Conservation (phyloP, 2,888 invertebrate species). For the Carpatolechia fugitivella region DNA sequence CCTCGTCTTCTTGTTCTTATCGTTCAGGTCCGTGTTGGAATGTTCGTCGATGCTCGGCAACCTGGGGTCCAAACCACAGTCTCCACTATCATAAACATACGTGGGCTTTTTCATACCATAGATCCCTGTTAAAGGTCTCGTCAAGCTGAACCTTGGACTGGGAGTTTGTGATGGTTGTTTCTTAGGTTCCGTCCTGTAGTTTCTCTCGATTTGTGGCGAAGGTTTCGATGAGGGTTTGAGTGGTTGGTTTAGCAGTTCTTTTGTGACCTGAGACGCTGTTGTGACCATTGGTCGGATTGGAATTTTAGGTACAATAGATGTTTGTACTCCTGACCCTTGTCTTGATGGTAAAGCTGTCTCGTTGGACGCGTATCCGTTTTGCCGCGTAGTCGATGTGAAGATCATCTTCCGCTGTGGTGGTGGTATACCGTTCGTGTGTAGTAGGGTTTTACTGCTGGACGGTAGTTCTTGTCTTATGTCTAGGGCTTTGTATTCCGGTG, state of each 20-base stretch:
- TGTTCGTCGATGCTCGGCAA: slow-evolving; percentile 68
- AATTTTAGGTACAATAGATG: neutral
- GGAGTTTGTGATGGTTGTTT: neutral
- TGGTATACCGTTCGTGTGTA: slow-evolving; percentile 10
- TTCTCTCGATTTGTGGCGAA: neutral
- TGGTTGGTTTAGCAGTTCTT: neutral
- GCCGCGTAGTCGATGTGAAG: slow-evolving; percentile 6
- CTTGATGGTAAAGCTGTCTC: too few relatives aligned
- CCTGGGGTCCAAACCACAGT: slow-evolving; percentile 47
- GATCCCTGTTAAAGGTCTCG: slow-evolving; percentile 21
- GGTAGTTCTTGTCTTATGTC: slow-evolving; percentile 23
- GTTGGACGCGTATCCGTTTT: neutral
- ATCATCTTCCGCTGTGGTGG: slow-evolving; percentile 10
- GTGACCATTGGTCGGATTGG: neutral
- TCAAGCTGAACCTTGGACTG: slow-evolving; percentile 21
- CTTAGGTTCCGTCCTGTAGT: neutral
- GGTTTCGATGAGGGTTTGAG: neutral
- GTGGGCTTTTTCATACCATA: slow-evolving; percentile 36
- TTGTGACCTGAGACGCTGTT: neutral
- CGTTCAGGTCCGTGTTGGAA: slow-evolving; percentile 45
- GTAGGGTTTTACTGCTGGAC: slow-evolving; percentile 10
- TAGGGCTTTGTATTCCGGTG: slow-evolving; percentile 48
- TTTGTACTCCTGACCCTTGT: neutral
- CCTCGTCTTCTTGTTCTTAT: slow-evolving; percentile 31
- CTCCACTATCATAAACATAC: slow-evolving; percentile 55